These are phyloP conservation scores for Tenthredo distinguenda DNA, from an alignment of 2,888 invertebrate species.

Conservation along the genomic window DNA sequence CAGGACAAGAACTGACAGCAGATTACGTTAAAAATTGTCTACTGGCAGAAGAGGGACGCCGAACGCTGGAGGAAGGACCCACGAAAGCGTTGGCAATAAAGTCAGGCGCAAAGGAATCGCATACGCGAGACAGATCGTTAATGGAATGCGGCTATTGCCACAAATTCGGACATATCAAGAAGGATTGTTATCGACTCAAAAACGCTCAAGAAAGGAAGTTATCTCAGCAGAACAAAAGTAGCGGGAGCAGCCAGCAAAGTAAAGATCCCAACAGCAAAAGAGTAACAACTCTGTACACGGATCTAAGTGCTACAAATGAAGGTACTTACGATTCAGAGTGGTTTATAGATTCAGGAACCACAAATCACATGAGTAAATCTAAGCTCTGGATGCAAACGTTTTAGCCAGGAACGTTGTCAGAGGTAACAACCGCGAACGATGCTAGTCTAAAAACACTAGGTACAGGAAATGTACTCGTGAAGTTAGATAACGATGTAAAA, in stretches of 20 bases:
- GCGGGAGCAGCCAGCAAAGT: neutral
- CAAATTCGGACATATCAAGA: constrained; percentile 23
- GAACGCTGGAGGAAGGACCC: neutral
- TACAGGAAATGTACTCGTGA: neutral
- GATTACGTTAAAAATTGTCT: neutral
- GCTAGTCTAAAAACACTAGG: neutral
- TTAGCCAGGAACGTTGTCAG: neutral
- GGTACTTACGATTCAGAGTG: neutral
- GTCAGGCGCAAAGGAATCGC: neutral
- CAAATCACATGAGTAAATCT: constrained; percentile 16
- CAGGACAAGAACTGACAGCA: constrained; percentile 12
- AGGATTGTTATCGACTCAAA: neutral
- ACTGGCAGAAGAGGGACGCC: constrained; percentile 3
- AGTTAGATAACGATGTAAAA: neutral
- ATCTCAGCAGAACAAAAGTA: neutral
- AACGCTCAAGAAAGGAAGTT: neutral
- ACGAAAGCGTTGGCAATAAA: neutral
- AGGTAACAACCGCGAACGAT: neutral
- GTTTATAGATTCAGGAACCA: constrained; percentile 18
- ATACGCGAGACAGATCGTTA: neutral
- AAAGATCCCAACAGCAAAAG: neutral
- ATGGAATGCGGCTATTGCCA: constrained; percentile 12
- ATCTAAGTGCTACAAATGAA: neutral
- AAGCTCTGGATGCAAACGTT: neutral
- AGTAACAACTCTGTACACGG: constrained; percentile 1